A percentile compares a stretch with the other conserved stretches of the same genome.
phyloP scores from a whole-genome alignment of 2,797 vertebrate species.

The Platalea minor region DNA sequence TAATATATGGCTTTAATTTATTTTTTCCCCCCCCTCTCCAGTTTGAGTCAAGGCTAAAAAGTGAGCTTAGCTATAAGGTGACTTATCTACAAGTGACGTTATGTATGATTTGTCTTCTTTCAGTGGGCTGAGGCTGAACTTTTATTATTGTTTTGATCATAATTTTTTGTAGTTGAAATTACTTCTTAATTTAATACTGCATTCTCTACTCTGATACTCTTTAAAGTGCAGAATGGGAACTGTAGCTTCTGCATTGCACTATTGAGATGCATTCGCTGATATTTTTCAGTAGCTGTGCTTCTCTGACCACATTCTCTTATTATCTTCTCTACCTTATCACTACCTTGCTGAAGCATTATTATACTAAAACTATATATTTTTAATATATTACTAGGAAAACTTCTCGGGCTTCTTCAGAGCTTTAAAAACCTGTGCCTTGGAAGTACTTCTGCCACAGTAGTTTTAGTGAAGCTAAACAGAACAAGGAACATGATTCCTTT shows the following conservation, averaged over 20 bases:
- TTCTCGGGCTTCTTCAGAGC: neutral
- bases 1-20: neutral
- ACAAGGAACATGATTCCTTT: neutral
- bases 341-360: neutral
- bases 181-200: neutral
- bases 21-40: accelerated
- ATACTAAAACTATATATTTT: neutral
- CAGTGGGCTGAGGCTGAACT: neutral
- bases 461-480: constrained; percentile 25
- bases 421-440: constrained; percentile 11
- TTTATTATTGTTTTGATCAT: neutral
- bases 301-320: neutral
- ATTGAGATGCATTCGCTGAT: neutral
- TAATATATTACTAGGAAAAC: neutral
- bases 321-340: neutral
- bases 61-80: neutral
- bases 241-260: neutral
- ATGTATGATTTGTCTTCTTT: neutral
- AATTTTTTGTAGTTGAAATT: neutral
- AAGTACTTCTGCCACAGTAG: neutral
- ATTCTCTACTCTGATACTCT: neutral
- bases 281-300: neutral
- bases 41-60: neutral
- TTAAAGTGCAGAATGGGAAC: neutral
- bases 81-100: neutral